A percentile compares a stretch with the other conserved stretches of the same genome.
These are phyloP conservation scores for Hirudinaria manillensis DNA, from an alignment of 2,888 invertebrate genomes.

Conservation along the genomic window DNA sequence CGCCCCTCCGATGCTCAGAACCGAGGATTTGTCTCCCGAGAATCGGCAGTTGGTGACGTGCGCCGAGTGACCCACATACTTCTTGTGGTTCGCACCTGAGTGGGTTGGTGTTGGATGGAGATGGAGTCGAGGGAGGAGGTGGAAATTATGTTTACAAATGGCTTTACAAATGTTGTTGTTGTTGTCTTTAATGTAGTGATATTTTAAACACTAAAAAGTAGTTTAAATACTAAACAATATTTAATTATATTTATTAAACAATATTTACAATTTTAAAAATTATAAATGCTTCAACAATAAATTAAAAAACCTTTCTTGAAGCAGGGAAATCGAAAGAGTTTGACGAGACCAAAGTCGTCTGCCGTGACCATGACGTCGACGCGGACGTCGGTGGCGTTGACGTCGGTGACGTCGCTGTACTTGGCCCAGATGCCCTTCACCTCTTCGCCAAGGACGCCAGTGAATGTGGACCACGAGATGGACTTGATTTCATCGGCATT, in stretches of 20 bases:
- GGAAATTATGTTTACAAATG: too few species aligned
- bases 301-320: conserved; percentile 53
- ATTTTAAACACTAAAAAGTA: conserved; percentile 1
- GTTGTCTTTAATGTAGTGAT: too few species aligned
- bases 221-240: conserved; percentile 2
- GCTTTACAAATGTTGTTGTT: too few species aligned
- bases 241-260: too few species aligned
- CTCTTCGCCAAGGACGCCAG: conserved; percentile 53
- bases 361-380: conserved; percentile 50
- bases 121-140: background rate
- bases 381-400: conserved; percentile 52
- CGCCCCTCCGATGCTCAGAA: conserved; percentile 55
- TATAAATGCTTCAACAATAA: too few species aligned
- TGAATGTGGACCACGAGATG: conserved; percentile 52
- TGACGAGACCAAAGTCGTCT: conserved; percentile 54
- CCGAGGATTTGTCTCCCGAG: conserved; percentile 49
- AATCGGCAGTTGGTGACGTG: conserved; percentile 56
- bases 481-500: conserved; percentile 48
- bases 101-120: conserved; percentile 3
- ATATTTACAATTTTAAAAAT: too few species aligned
- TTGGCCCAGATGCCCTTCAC: conserved; percentile 55
- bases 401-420: conserved; percentile 54
- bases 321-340: conserved; percentile 52
- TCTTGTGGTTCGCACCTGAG: conserved; percentile 54
- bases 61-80: conserved; percentile 55